A percentile compares a stretch with the other conserved stretches of the same genome.
These are phyloP conservation scores for Tragopan temminckii DNA, from an alignment of 2,797 vertebrate species.

Conservation along the genomic window DNA sequence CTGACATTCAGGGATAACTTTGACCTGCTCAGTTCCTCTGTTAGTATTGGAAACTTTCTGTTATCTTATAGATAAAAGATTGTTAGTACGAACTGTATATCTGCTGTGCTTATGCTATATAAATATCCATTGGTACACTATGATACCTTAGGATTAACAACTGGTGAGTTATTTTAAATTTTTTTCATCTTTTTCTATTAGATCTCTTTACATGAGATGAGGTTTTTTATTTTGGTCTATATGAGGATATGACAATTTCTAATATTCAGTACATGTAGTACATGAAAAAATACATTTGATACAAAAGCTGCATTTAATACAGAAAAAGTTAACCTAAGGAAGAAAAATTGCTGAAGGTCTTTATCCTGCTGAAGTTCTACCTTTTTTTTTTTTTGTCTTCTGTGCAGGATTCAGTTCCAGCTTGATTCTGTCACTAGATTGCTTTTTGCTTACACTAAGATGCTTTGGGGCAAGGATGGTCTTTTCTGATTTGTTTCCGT, in stretches of 20 bases:
- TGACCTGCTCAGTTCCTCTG: not conserved
- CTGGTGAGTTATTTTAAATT: not conserved
- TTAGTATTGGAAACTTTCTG: not conserved
- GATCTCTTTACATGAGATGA: not conserved
- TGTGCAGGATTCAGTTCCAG: not conserved
- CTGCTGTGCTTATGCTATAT: not conserved
- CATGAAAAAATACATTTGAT: not conserved
- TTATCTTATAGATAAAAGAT: not conserved
- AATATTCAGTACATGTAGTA: not conserved
- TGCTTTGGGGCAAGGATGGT: not conserved
- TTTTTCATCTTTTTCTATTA: not conserved
- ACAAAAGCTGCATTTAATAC: not conserved
- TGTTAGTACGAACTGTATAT: not conserved
- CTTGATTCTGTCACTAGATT: not conserved
- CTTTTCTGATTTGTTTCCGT: not conserved
- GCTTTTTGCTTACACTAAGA: not conserved
- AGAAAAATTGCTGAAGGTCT: not conserved
- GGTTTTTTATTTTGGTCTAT: not conserved
- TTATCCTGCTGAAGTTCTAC: not conserved
- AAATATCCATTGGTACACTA: fast-evolving
- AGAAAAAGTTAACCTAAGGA: not conserved
- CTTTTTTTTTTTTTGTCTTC: not conserved
- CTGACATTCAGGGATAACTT: not conserved
- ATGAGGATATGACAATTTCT: not conserved
- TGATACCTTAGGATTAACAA: not conserved